Base-by-base conservation (phyloP, 2,113 vertebrate species). In the Proteles cristata region DNA sequence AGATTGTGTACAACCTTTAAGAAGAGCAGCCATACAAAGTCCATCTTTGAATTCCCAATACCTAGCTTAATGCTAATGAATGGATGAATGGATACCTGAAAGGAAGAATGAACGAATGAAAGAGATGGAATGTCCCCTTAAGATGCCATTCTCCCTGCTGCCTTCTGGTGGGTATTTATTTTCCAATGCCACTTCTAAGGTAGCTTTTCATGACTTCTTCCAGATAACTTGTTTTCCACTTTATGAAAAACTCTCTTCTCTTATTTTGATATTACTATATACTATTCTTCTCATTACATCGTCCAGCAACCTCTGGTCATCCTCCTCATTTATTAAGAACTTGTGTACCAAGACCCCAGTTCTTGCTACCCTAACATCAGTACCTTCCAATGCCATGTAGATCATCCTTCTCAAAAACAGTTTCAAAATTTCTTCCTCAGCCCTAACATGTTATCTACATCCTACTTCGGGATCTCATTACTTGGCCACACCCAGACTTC, bases 101-200 rank as follows among this genome's bases (percentile, higher is more conserved):
- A 43, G 26, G 8, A 76, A 15, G 15, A 48, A 11, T 4, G 6
- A 48, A 68, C 16, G 25, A 82, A 58, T 31, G 58, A 65, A 33
- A 4, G 10, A 76, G 28, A 48, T 2, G 10, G 6, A 16, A 7
- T 55, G 25, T 85, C 79, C 28, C 25, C 11, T 65, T 39, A 39
- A 73, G 2, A 8, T 48, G 25, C 7, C 4, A 0, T 16, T 8
- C 39, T 92, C 48, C 3, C 63, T 94, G 58, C 91, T 90, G 53
- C 93, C 83, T 88, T 94, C 95, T 97, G 69, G 66, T 28, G 88
- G 61, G n/a, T 21, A 28, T 45, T 58, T 77, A 26, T 53, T 61
- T 31, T 58, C 48, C 53, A 80, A 77, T 33, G 12, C 73, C 31
- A 23, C 4, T 2, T 43, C 63, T 39, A 28, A 77, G 31, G 26